Base-by-base conservation (phyloP, 2,888 invertebrate genomes). In the Gordius sp. region DNA sequence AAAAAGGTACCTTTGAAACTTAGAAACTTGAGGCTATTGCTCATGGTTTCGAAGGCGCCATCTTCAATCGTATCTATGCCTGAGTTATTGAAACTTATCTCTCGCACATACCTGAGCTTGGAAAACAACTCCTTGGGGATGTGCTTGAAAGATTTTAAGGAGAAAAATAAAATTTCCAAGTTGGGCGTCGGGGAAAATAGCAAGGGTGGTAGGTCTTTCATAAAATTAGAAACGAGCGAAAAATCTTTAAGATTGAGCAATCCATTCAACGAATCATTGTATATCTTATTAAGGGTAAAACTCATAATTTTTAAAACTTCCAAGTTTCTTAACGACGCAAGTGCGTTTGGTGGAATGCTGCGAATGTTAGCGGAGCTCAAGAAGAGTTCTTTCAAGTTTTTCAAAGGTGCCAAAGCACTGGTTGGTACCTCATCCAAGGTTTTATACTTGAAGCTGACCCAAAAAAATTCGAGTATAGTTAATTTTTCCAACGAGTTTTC, bases 391-490 rank as follows among this genome's bases (percentile, higher is more conserved):
- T 54, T 54, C 13, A 54, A 20, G 20, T 54, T 54, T 13, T 27
- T 54, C 8, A 54, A 20, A 4, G 26, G 55, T 4, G 4, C 20
- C 2, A 54, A 13, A 23, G 55, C 55, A 4, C 27, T 23, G 20
- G 13, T 23, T 8, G 55, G 55, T 4, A 54, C 27, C 27, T 54
- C 4, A 54, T 28, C 28, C 13, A 54, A 23, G 4, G 55, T 54
- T 54, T 25, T 54, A 27, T 27, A 54, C 20, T 27, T 27, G 20
- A 54, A 54, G 23, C 28, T 54, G 13, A 28, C 28, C 55, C 55
- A 54, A 54, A 54, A 54, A 20, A 54, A 54, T 28, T 54, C 55
- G 13, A 54, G 27, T 13, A 54, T 54, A 16, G 27, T 28, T 8
- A 54, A 27, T 54, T 25, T 27, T 28, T 54, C 55, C 13, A 54